Evolutionary conservation across 2,888 invertebrate genomes (phyloP), one percentile per base, ranked within the genome.

Genomic region (Calameuta filiformis): DNA sequence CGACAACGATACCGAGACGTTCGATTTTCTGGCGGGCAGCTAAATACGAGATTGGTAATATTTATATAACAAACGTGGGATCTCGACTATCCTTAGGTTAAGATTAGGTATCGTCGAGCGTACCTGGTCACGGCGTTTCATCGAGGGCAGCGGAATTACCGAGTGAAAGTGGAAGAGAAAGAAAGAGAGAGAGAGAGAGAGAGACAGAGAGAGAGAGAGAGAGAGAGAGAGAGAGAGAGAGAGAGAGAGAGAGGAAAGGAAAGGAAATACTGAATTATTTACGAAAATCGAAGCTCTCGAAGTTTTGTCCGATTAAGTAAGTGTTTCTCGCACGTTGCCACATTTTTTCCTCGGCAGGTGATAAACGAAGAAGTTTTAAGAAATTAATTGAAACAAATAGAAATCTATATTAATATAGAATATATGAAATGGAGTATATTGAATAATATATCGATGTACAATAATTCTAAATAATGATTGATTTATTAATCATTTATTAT

Each of bases 361-460:
- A 90, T 89, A 90, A 82, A 83, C 78, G 79, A 83, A 76, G 79
- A 74, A 82, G 76, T 78, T 79, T 81, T 83, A 81, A 81, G 77
- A 81, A 82, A 84, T 86, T 84, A 86, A 89, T 89, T 86, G 80
- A 86, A 85, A 86, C 85, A 89, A 81, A 90, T 89, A 89, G 88
- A 89, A 88, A 80, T 88, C 86, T 83, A 82, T 90, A 90, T 89
- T 89, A 88, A 89, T 90, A 91, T 90, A 90, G 90, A 89, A 83
- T 89, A 88, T 89, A 90, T 86, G 81, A 90, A 89, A 90, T 89
- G 87, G 83, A 90, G 88, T 89, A 90, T 91, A 90, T 89, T 89
- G 88, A 89, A 90, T 91, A 90, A 90, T 91, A 90, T 90, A 90
- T 91, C 88, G 87, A 90, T 91, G 91, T 90, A 90, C 88, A 89